phyloP scores from a whole-genome alignment of 2,797 vertebrate genomes.

The Oreochromis mossambicus region DNA sequence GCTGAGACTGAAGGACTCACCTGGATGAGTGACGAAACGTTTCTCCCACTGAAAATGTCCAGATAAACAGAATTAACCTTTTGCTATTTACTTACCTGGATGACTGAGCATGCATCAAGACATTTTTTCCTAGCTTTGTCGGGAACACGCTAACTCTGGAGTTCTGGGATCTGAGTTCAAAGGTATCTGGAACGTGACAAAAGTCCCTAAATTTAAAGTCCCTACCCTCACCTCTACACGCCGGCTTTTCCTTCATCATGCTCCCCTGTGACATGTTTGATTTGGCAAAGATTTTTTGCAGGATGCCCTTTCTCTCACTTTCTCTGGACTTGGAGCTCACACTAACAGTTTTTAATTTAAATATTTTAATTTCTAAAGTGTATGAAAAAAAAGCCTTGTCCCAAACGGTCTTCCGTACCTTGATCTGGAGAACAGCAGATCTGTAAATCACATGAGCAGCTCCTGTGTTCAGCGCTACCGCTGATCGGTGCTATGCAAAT shows the following conservation, averaged over 20 bases:
- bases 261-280: not conserved
- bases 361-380: rapidly evolving
- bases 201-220: not conserved
- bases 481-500: not conserved
- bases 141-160: too few relatives aligned
- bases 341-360: not conserved
- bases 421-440: rapidly evolving
- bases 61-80: too few relatives aligned
- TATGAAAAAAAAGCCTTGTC: rapidly evolving
- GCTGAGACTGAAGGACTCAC: too few relatives aligned
- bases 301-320: not conserved
- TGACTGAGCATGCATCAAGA: too few relatives aligned
- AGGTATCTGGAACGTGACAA: too few relatives aligned
- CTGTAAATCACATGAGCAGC: not conserved
- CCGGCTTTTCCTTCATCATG: rapidly evolving
- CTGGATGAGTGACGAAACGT: too few relatives aligned
- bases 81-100: too few relatives aligned
- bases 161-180: too few relatives aligned
- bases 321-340: not conserved
- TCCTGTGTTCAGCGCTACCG: not conserved
- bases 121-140: too few relatives aligned
- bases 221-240: not conserved
- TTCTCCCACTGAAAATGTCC: too few relatives aligned
- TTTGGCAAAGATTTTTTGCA: not conserved
- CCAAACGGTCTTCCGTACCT: not conserved